Conservation (phyloP, 2,113 vertebrate genomes). For the Tachysurus vachellii region DNA sequence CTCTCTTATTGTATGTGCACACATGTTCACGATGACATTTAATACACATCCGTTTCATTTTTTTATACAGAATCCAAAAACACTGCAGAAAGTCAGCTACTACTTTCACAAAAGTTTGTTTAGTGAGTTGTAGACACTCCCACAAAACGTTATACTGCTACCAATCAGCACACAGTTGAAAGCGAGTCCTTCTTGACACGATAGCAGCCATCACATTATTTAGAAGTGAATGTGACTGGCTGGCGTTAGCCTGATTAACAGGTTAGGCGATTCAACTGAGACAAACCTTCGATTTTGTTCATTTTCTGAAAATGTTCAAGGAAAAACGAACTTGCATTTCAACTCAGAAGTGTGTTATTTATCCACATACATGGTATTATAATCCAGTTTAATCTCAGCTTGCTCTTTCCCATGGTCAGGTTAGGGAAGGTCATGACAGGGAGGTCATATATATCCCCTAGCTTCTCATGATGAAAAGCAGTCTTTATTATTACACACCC, state of each 20-base stretch:
- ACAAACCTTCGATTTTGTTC: not conserved
- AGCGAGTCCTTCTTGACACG: no score
- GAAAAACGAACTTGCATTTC: not conserved
- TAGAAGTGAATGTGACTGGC: no score
- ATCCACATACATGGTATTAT: not conserved
- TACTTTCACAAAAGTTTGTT: not conserved
- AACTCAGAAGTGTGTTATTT: not conserved
- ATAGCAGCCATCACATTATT: no score
- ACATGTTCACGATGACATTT: not conserved
- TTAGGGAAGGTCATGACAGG: not conserved
- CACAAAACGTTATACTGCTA: not conserved
- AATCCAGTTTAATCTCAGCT: not conserved
- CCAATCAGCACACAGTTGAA: no score
- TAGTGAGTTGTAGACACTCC: no score
- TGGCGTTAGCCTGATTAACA: no score
- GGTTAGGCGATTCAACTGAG: not conserved
- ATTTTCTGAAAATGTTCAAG: not conserved
- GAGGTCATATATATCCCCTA: not conserved
- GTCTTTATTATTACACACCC: slow-evolving; percentile 38
- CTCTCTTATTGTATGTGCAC: not conserved
- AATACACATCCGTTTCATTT: not conserved
- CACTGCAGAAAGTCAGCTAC: not conserved
- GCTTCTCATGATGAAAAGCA: not conserved
- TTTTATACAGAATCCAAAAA: not conserved
- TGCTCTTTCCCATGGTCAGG: not conserved